phyloP scores from a whole-genome alignment of 2,113 vertebrate genomes.

The Rousettus leschenaultii region DNA sequence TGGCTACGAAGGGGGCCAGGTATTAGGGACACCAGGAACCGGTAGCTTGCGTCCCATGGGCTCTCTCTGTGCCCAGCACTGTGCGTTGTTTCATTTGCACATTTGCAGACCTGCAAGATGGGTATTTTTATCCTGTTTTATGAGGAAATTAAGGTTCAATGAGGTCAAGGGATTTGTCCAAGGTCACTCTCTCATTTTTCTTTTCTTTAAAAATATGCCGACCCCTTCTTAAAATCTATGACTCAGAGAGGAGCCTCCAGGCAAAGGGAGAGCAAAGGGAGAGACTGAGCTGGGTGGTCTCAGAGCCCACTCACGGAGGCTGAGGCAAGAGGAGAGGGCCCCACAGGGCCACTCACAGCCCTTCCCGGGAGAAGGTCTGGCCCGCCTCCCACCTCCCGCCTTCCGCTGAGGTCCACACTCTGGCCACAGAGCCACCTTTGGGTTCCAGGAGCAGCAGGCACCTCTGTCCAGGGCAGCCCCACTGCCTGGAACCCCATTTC shows the following conservation, averaged over 20 bases:
- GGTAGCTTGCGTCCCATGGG: fast-evolving
- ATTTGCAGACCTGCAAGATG: neutral
- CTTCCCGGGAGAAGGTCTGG: fast-evolving
- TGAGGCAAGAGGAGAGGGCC: neutral
- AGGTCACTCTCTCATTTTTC: neutral
- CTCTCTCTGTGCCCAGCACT: neutral
- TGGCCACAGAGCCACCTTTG: neutral
- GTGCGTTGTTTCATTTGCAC: neutral
- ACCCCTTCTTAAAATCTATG: neutral
- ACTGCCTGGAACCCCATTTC: neutral
- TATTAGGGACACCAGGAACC: fast-evolving
- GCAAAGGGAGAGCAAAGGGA: neutral
- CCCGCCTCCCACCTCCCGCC: neutral
- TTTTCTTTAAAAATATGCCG: neutral
- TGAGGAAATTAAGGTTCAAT: neutral
- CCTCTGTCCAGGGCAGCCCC: neutral
- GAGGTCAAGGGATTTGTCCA: neutral
- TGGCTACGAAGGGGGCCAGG: neutral
- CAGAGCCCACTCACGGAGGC: neutral
- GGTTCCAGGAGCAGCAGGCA: neutral
- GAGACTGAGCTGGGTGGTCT: neutral
- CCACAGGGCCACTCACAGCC: neutral
- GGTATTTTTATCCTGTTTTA: neutral
- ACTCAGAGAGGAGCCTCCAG: neutral
- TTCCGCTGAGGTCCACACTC: neutral